These are phyloP conservation scores for Brenthis ino DNA, from an alignment of 2,888 invertebrate genomes.

Conservation along the genomic window DNA sequence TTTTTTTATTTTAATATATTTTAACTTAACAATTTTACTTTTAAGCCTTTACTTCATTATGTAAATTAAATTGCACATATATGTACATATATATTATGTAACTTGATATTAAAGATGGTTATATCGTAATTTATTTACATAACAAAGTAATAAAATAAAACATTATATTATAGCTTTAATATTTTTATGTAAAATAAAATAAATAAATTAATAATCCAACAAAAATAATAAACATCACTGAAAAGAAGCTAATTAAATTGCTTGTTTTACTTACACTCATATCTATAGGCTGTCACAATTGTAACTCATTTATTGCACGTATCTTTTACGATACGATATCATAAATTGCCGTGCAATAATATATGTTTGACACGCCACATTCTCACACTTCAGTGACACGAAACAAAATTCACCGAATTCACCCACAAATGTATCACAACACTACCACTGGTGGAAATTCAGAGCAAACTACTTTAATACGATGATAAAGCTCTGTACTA, in stretches of 20 bases:
- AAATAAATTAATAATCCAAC: no score
- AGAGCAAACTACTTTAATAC: constrained; percentile 19
- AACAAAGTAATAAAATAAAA: no score
- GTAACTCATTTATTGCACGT: constrained; percentile 50
- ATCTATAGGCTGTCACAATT: constrained; percentile 44
- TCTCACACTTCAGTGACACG: constrained; percentile 30
- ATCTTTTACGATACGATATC: constrained; percentile 50
- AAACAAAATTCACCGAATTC: constrained; percentile 36
- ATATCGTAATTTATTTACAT: no score
- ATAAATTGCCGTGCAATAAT: constrained; percentile 42
- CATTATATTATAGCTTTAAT: background rate
- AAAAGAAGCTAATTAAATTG: no score
- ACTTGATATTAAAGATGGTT: no score
- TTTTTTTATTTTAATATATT: no score
- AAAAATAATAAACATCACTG: no score
- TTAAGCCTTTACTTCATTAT: no score
- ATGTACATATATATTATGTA: no score
- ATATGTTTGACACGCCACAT: constrained; percentile 43
- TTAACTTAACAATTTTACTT: no score
- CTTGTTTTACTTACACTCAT: constrained; percentile 66
- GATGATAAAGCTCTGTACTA: constrained; percentile 1
- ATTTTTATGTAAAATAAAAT: no score
- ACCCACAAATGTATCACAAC: constrained; percentile 41
- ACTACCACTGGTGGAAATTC: constrained; percentile 3
- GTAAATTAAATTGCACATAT: no score